These are phyloP conservation scores for Operophtera brumata DNA, from an alignment of 2,888 invertebrate species.

Conservation along the genomic window DNA sequence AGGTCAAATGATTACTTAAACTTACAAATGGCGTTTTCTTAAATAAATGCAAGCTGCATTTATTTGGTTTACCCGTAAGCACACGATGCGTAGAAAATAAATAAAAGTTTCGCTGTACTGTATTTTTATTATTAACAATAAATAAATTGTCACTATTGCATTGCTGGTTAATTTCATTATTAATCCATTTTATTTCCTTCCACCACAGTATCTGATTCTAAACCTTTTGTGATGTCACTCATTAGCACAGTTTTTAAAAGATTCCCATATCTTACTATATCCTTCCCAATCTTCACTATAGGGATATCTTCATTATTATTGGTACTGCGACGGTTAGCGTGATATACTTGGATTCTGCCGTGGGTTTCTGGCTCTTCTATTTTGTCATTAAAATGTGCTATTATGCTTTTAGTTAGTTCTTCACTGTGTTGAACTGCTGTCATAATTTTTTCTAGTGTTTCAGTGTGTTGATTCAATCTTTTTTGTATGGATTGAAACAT, in stretches of 20 bases:
- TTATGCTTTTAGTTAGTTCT: conserved; percentile 45
- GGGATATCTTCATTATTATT: conserved; percentile 38
- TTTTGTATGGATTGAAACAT: conserved; percentile 52
- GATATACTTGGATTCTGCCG: conserved; percentile 48
- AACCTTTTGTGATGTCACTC: conserved; percentile 43
- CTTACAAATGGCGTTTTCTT: no score
- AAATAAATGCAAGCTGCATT: no score
- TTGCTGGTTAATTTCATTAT: not conserved
- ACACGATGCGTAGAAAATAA: not conserved
- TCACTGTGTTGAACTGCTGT: conserved; percentile 43
- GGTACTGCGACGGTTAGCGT: conserved; percentile 35
- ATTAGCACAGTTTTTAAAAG: conserved; percentile 43
- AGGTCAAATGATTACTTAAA: no score
- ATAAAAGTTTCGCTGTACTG: not conserved
- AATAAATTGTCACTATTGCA: not conserved
- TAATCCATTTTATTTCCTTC: not conserved
- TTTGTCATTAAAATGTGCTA: conserved; percentile 45
- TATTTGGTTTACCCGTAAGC: no score
- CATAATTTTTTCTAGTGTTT: conserved; percentile 55
- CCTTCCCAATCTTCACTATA: conserved; percentile 48
- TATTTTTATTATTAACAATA: not conserved
- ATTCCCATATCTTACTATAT: conserved; percentile 53
- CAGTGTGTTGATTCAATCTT: conserved; percentile 54
- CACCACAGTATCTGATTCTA: conserved; percentile 26
- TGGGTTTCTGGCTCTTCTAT: conserved; percentile 48